These are phyloP conservation scores for Epicauta chinensis DNA, from an alignment of 1,140 invertebrate species.

Conservation along the genomic window DNA sequence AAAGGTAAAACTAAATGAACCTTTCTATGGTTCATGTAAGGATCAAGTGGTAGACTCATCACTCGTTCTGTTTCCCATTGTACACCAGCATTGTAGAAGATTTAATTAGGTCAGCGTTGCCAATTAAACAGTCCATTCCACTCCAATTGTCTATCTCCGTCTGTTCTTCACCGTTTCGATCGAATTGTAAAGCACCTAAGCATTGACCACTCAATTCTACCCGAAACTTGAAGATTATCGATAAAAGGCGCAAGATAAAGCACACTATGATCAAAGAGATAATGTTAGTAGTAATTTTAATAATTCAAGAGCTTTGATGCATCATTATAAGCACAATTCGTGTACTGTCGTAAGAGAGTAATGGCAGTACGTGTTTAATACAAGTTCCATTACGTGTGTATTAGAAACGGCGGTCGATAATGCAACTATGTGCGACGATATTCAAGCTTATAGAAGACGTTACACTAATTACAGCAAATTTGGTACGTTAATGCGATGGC, in stretches of 20 bases:
- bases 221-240: no score
- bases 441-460: slow-evolving; percentile 9
- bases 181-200: no score
- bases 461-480: slow-evolving; percentile 16
- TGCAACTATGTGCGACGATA: slow-evolving; percentile 14
- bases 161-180: no score
- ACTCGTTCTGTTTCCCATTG: background rate
- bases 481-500: slow-evolving; percentile 6
- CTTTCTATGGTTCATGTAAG: background rate
- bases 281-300: no score
- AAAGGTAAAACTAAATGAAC: slow-evolving; percentile 13
- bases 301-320: no score
- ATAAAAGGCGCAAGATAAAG: no score
- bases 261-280: no score
- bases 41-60: slow-evolving; percentile 1
- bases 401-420: background rate
- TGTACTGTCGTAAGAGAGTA: no score
- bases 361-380: no score
- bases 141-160: background rate
- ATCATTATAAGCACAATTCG: no score
- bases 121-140: slow-evolving; percentile 20
- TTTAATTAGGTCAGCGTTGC: slow-evolving; percentile 21
- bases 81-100: slow-evolving; percentile 3
- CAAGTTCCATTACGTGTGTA: background rate
- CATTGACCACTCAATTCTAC: no score